phyloP scores from a whole-genome alignment of 2,113 vertebrate genomes.

The Nothobranchius furzeri region DNA sequence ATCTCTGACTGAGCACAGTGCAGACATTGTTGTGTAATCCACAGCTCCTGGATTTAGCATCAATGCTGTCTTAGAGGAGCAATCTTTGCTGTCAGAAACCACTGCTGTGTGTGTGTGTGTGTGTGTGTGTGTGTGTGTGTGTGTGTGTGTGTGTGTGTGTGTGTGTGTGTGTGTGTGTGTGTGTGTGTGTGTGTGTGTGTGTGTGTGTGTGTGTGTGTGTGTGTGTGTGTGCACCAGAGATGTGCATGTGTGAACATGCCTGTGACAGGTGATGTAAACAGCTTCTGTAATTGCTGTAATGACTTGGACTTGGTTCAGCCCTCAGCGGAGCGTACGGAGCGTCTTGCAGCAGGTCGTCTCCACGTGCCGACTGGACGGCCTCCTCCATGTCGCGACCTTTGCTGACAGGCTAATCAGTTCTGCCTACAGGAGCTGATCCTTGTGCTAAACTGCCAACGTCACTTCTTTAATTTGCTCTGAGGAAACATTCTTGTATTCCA shows the following conservation, averaged over 20 bases:
- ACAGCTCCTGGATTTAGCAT: constrained; percentile 45
- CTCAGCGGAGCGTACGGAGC: neutral
- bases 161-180: too few relatives aligned
- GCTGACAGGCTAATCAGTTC: constrained; percentile 61
- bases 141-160: too few relatives aligned
- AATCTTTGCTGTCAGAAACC: constrained; percentile 32
- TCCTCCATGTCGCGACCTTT: constrained; percentile 59
- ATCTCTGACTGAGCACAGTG: constrained; percentile 24
- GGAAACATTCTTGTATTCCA: constrained; percentile 6
- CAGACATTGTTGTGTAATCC: constrained; percentile 39
- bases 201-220: neutral
- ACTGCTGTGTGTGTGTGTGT: too few relatives aligned
- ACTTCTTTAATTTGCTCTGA: constrained; percentile 33
- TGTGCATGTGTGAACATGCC: constrained; percentile 17
- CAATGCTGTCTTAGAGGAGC: constrained; percentile 63
- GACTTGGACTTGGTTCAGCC: constrained; percentile 37
- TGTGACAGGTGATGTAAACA: constrained; percentile 54
- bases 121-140: too few relatives aligned
- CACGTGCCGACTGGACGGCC: constrained; percentile 43
- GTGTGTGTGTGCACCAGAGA: constrained; percentile 6
- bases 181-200: neutral
- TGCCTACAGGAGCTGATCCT: constrained; percentile 30
- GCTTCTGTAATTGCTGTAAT: constrained; percentile 59
- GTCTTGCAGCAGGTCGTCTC: constrained; percentile 53
- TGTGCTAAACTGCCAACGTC: constrained; percentile 28